phyloP scores from a whole-genome alignment of 2,888 invertebrate species.

The Frankliniella intonsa region DNA sequence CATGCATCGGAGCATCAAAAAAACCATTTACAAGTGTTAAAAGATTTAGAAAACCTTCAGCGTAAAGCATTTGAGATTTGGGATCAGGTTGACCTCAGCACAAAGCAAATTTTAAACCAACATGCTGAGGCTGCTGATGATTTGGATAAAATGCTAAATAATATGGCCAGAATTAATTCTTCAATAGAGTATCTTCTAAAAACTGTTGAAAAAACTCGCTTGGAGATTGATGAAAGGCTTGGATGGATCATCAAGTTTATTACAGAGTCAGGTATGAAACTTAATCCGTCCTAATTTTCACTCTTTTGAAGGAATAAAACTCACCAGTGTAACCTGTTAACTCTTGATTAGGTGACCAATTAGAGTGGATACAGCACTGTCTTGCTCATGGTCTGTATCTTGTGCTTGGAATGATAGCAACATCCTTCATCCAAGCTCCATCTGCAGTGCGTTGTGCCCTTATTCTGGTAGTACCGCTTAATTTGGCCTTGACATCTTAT shows the following conservation, averaged over 20 bases:
- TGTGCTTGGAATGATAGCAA: not conserved
- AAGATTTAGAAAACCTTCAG: slow-evolving; percentile 3
- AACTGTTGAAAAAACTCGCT: slow-evolving; percentile 16
- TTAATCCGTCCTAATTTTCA: not conserved
- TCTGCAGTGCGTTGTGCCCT: not conserved
- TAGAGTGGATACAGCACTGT: not conserved
- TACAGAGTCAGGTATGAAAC: not conserved
- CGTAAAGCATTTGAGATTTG: slow-evolving; percentile 12
- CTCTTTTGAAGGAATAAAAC: not conserved
- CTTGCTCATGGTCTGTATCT: slow-evolving; percentile 1
- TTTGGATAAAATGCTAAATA: not conserved
- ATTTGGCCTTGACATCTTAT: not conserved
- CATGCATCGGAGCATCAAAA: not conserved
- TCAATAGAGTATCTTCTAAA: not conserved
- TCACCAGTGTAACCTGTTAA: not conserved
- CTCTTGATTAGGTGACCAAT: not conserved
- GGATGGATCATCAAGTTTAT: slow-evolving; percentile 15
- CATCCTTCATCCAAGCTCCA: slow-evolving; percentile 4
- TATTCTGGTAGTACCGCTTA: not conserved
- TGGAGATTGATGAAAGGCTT: not conserved
- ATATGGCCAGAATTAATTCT: not conserved
- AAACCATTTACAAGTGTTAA: not conserved
- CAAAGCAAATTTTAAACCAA: slow-evolving; percentile 4
- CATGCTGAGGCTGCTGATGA: slow-evolving; percentile 9
- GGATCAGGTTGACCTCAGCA: slow-evolving; percentile 6